These are phyloP conservation scores for Brachirus orientalis DNA, from an alignment of 2,113 vertebrate genomes.

Conservation along the genomic window DNA sequence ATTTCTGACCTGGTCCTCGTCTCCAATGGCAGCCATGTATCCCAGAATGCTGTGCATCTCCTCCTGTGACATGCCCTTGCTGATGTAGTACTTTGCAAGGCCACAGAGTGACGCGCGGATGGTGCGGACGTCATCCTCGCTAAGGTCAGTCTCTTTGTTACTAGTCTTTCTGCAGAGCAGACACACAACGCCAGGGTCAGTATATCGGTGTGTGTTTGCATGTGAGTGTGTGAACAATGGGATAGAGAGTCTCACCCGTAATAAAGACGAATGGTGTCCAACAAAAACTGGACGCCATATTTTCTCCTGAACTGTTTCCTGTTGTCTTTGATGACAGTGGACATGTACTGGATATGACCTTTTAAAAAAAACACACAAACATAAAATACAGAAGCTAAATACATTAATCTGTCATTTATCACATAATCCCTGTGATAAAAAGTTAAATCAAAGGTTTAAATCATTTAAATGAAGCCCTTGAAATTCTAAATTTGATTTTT, in stretches of 20 bases:
- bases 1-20: constrained; percentile 91
- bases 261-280: constrained; percentile 92
- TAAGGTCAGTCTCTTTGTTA: constrained; percentile 84
- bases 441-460: too few species aligned
- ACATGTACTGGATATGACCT: constrained; percentile 98
- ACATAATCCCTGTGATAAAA: too few species aligned
- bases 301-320: constrained; percentile 95
- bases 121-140: constrained; percentile 89
- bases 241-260: constrained; percentile 87
- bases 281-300: constrained; percentile 94
- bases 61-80: constrained; percentile 93
- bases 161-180: constrained; percentile 55
- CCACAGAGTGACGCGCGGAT: constrained; percentile 91
- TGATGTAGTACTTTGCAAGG: constrained; percentile 95
- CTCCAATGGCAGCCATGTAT: constrained; percentile 90
- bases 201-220: too few species aligned
- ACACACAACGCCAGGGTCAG: not conserved
- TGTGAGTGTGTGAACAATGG: too few species aligned
- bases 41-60: constrained; percentile 96
- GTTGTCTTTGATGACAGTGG: constrained; percentile 96
- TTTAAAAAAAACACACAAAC: constrained; percentile 6
- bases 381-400: not conserved
- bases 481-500: too few species aligned
- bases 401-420: not conserved
- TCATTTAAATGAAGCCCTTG: too few species aligned